Evolutionary conservation across 1,140 invertebrate genomes (phyloP).

Genomic region (Pseudomyrmex sp.): DNA sequence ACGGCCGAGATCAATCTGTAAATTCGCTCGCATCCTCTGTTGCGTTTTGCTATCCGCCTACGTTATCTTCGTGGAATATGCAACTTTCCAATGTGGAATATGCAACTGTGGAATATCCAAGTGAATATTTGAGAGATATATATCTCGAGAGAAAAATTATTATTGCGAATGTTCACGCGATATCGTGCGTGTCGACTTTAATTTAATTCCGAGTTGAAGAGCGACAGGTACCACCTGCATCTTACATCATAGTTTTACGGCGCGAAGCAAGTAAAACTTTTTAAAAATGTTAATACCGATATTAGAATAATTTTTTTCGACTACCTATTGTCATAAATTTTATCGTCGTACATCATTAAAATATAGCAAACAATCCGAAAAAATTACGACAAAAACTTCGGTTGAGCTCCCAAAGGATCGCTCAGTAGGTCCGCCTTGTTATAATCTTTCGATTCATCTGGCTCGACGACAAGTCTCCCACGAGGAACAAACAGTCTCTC

Average conservation of each 20-base stretch:
- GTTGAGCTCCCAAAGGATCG: constrained; percentile 6
- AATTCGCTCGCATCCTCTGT: constrained; percentile 68
- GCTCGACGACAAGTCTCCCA: constrained; percentile 8
- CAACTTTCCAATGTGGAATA: constrained; percentile 10
- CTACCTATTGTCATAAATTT: background rate
- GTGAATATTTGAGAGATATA: no score
- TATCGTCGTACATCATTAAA: background rate
- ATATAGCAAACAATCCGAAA: background rate
- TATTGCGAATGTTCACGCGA: background rate
- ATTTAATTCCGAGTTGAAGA: background rate
- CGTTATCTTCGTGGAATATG: background rate
- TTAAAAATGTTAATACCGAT: background rate
- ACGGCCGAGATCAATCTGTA: constrained; percentile 69
- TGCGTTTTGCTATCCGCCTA: constrained; percentile 37
- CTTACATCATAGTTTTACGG: background rate
- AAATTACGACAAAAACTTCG: background rate
- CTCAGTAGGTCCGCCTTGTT: background rate
- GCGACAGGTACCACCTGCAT: background rate
- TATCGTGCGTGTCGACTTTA: background rate
- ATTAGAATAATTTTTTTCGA: background rate
- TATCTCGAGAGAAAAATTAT: background rate
- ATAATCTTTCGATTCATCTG: constrained; percentile 49
- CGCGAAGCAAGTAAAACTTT: background rate
- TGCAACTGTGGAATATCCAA: background rate
- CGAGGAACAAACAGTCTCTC: background rate